A percentile compares a stretch with the other conserved stretches of the same genome.
Evolutionary conservation across 2,888 invertebrate species (phyloP).

Genomic region (Hydraecia micacea): DNA sequence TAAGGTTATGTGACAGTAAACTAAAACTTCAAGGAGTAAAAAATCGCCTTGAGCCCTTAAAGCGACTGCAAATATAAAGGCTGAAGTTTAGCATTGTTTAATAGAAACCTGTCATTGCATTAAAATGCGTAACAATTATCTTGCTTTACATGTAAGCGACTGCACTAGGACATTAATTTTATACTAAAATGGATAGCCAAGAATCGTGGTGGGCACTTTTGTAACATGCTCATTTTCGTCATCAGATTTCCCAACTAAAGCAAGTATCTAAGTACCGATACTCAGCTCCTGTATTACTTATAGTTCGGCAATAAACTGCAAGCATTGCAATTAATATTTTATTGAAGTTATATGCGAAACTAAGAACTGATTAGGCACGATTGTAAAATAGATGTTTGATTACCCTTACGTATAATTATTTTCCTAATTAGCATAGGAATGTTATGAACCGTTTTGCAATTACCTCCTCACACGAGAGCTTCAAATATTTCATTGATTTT

Average conservation of each 20-base stretch:
- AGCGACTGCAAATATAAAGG: not conserved
- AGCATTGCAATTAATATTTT: constrained; percentile 39
- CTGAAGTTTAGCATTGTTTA: not conserved
- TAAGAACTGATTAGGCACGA: constrained; percentile 8
- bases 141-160: not conserved
- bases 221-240: not conserved
- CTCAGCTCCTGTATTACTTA: not conserved
- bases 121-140: not conserved
- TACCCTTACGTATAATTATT: constrained; percentile 21
- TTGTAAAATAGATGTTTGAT: constrained; percentile 24
- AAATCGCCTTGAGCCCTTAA: not conserved
- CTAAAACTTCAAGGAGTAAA: not conserved
- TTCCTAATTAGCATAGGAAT: constrained; percentile 45
- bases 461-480: constrained; percentile 9
- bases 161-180: not conserved
- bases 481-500: constrained; percentile 10
- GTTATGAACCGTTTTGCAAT: constrained; percentile 36
- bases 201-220: not conserved
- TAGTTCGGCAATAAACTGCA: constrained; percentile 21
- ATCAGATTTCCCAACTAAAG: constrained; percentile 5
- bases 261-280: not conserved
- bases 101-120: not conserved
- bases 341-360: constrained; percentile 3
- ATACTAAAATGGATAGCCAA: not conserved
- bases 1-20: not conserved